Evolutionary conservation across 2,797 vertebrate genomes (phyloP), one percentile per base, ranked within the genome.

Genomic region (Lateolabrax maculatus): DNA sequence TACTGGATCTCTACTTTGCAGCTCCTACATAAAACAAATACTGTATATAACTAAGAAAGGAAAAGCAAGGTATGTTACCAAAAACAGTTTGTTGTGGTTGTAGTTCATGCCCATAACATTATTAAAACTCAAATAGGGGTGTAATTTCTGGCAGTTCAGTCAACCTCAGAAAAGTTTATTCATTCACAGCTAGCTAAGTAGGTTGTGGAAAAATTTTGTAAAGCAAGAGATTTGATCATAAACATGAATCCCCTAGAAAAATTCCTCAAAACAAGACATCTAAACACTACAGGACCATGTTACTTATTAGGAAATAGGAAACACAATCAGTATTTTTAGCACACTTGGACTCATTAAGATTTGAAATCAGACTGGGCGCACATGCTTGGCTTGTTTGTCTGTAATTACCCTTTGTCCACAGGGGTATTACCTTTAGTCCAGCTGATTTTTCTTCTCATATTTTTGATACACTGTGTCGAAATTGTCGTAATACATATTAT

Each of bases 311-410:
- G 15, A 43, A 43, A 43, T 6, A 25, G 58, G 29, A 37, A 36
- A 49, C 63, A 65, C 29, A 11, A 23, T 48, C 11, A 49, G 34
- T 36, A 18, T n/a, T 65, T 65, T 36, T 36, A n/a, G 75, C 96
- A 93, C 62, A 31, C 43, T 46, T 10, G 19, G 46, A 48, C 46
- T 48, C 46, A 2, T 21, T 48, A 34, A 34, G 31, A 34, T 34
- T 34, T 34, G 31, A 34, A 34, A n/a, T n/a, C n/a, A n/a, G n/a
- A n/a, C n/a, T n/a, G n/a, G n/a, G n/a, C n/a, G n/a, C 19, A 46
- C 6, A 46, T 46, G 39, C 39, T 41, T 5, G n/a, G 15, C 39
- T 16, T 1, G 39, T 41, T 15, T 41, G 13, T 10, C 37, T n/a
- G n/a, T n/a, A n/a, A n/a, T n/a, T n/a, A n/a, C n/a, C n/a, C 6